These are phyloP conservation scores for Schizaphis graminum DNA, from an alignment of 2,888 invertebrate genomes.

Conservation along the genomic window DNA sequence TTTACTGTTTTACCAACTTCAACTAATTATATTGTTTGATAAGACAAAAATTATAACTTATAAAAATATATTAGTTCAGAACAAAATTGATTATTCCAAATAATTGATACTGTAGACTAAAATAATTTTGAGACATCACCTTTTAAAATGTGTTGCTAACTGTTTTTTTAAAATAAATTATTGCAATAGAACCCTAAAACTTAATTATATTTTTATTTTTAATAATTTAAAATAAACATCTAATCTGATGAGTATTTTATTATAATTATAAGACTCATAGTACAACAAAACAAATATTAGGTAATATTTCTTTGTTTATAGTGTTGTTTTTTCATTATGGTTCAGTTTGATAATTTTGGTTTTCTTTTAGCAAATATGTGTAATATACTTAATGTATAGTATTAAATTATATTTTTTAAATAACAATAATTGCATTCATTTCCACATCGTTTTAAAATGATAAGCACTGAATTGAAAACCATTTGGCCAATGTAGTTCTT, in stretches of 20 bases:
- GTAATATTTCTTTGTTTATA: conserved; percentile 8
- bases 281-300: conserved; percentile 45
- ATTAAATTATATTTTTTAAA: conserved; percentile 28
- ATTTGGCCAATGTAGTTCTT: conserved; percentile 47
- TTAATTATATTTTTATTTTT: not conserved
- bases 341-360: conserved; percentile 38
- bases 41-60: not conserved
- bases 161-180: not conserved
- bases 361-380: conserved; percentile 10
- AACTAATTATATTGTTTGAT: not conserved
- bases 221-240: not conserved
- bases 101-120: not conserved
- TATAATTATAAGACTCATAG: conserved; percentile 38
- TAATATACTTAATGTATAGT: not conserved
- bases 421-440: conserved; percentile 18
- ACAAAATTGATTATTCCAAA: not conserved
- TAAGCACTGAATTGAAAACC: conserved; percentile 48
- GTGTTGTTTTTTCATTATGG: not conserved
- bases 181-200: not conserved
- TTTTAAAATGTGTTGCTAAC: not conserved
- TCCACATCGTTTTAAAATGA: conserved; percentile 30
- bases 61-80: not conserved
- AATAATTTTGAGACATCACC: not conserved
- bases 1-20: not conserved
- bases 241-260: conserved; percentile 19